phyloP scores from a whole-genome alignment of 2,888 invertebrate species.

The Ditula angustiorana region DNA sequence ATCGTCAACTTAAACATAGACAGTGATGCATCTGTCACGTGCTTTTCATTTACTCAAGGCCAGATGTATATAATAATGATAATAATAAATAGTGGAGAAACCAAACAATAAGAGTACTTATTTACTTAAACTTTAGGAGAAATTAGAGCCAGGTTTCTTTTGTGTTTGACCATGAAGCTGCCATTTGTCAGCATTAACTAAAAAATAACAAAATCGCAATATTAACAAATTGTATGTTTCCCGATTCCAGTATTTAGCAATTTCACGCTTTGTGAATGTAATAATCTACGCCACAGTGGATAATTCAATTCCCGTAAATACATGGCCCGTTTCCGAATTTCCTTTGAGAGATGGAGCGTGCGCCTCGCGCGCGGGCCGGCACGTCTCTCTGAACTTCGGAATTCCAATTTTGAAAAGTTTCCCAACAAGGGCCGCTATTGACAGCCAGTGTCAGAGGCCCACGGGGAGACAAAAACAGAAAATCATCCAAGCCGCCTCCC shows the following conservation, averaged over 20 bases:
- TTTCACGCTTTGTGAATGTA: conserved; percentile 78
- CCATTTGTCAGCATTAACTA: neutral
- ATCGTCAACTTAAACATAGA: no score
- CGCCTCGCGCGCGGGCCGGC: conserved; percentile 72
- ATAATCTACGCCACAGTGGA: conserved; percentile 75
- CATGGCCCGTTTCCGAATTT: conserved; percentile 80
- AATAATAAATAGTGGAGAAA: no score
- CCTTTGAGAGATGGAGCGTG: conserved; percentile 82
- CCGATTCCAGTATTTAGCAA: conserved; percentile 66
- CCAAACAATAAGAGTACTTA: no score
- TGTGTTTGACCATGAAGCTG: neutral
- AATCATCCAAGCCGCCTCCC: conserved; percentile 26
- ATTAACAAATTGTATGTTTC: conserved; percentile 21
- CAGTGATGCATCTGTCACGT: no score
- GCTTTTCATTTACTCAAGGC: no score
- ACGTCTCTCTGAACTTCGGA: conserved; percentile 81
- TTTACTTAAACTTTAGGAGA: no score
- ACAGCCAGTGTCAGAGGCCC: conserved; percentile 79
- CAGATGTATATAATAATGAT: no score
- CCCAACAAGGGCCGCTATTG: conserved; percentile 80
- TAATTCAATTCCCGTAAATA: conserved; percentile 82
- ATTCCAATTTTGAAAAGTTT: conserved; percentile 86
- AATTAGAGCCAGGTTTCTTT: neutral
- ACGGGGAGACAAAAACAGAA: conserved; percentile 49
- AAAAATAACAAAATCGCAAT: neutral